Evolutionary conservation across 2,797 vertebrate genomes (phyloP).

Genomic region (Macrochelys suwanniensis): DNA sequence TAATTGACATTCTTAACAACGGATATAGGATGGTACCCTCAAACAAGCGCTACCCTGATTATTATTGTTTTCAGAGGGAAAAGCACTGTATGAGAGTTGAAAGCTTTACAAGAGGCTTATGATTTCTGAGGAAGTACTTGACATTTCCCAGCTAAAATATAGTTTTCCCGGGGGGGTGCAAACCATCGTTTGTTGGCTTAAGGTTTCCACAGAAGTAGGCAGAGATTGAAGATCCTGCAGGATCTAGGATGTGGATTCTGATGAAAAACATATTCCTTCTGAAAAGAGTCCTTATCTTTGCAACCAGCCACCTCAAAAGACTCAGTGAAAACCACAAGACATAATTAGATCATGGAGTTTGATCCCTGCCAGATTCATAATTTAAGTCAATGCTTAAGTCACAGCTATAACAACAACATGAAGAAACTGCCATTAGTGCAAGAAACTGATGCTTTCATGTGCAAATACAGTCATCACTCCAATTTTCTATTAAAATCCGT

Average conservation of each 20-base stretch:
- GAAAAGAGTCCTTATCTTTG: conserved; percentile 46
- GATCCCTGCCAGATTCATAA: conserved; percentile 75
- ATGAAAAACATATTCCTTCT: conserved; percentile 9
- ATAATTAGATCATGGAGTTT: conserved; percentile 74
- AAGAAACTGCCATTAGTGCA: conserved; percentile 66
- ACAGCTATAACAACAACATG: conserved; percentile 63
- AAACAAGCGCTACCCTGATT: not conserved
- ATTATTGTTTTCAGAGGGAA: conserved; percentile 27
- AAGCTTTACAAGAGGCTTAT: conserved; percentile 25
- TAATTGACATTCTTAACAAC: not conserved
- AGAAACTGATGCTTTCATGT: conserved; percentile 66
- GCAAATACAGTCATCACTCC: conserved; percentile 66
- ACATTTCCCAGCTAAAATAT: conserved; percentile 19
- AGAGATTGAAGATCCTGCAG: conserved; percentile 14
- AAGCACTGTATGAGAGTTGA: not conserved
- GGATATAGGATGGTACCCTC: not conserved
- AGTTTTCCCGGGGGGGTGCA: not conserved
- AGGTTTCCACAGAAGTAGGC: not conserved
- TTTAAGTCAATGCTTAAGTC: conserved; percentile 73
- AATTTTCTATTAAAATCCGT: conserved; percentile 45
- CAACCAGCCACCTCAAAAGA: conserved; percentile 60
- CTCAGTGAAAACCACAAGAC: conserved; percentile 64
- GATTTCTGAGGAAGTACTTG: conserved; percentile 16
- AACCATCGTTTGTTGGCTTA: not conserved
- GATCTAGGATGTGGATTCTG: not conserved